Percentiles rank a stretch among this genome's conserved stretches.
Evolutionary conservation across 2,113 vertebrate species (phyloP).

Genomic region (Rhodinocichla rosea): DNA sequence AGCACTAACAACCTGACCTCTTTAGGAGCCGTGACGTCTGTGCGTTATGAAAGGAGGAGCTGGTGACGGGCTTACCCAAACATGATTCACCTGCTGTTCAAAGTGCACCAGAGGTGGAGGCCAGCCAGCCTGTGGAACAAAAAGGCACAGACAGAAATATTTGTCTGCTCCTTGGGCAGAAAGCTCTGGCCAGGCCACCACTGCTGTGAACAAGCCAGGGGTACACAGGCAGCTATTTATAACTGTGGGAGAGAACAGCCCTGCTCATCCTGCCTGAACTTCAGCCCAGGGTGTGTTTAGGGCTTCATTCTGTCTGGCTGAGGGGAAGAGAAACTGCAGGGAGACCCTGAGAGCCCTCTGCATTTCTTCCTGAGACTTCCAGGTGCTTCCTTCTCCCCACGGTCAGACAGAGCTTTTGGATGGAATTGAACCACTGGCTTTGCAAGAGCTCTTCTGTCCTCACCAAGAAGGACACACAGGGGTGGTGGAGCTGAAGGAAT

Average conservation of each 20-base stretch:
- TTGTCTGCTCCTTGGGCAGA: neutral
- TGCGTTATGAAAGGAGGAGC: neutral
- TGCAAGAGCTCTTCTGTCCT: neutral
- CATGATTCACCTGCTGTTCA: slow-evolving; percentile 2
- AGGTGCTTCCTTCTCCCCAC: neutral
- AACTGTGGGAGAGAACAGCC: neutral
- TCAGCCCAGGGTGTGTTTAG: neutral
- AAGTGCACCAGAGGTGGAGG: neutral
- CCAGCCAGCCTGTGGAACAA: neutral
- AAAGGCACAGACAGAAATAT: neutral
- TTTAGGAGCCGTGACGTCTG: neutral
- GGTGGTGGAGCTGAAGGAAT: neutral
- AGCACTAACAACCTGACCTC: neutral
- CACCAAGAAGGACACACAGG: neutral
- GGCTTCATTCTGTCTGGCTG: neutral
- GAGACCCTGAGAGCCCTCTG: neutral
- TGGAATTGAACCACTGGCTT: neutral
- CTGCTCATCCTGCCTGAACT: neutral
- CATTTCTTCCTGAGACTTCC: accelerated
- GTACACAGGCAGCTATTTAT: neutral
- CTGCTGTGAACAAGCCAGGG: neutral
- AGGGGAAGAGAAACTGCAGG: neutral
- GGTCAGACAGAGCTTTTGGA: neutral
- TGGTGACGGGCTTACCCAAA: neutral
- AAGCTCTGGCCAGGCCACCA: neutral